Evolutionary conservation across 2,113 vertebrate genomes (phyloP).

Genomic region (Tupaia tana): DNA sequence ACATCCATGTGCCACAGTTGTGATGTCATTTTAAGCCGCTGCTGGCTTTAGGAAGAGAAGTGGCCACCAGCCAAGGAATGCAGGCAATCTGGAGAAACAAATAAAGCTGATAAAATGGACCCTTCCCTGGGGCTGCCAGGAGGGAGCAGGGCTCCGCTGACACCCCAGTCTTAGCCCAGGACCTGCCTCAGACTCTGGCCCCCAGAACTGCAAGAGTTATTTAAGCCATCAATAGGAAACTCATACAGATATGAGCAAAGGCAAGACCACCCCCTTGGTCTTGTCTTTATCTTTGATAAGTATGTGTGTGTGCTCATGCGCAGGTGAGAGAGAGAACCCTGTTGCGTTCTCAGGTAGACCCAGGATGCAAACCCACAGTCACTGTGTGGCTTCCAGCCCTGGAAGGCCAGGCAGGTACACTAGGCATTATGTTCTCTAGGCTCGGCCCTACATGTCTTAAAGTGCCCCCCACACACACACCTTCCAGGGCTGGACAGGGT

Average conservation of each 20-base stretch:
- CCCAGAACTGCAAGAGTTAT: neutral
- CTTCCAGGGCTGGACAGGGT: neutral
- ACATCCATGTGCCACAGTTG: neutral
- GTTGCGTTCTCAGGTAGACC: too few relatives aligned
- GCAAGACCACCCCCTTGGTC: too few relatives aligned
- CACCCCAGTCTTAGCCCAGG: neutral
- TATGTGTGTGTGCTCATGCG: too few relatives aligned
- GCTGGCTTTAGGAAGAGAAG: neutral
- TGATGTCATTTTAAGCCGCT: neutral
- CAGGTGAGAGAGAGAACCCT: too few relatives aligned
- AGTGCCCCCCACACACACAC: neutral
- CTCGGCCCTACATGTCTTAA: neutral
- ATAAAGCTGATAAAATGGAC: neutral
- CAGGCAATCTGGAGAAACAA: neutral
- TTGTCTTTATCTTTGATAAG: too few relatives aligned
- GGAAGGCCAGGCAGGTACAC: too few relatives aligned
- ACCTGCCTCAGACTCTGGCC: neutral
- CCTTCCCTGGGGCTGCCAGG: neutral
- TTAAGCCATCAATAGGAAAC: neutral
- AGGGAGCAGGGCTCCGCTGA: neutral
- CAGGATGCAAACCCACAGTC: too few relatives aligned
- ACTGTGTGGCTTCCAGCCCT: too few relatives aligned
- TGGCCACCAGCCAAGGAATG: neutral
- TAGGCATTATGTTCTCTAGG: too few relatives aligned
- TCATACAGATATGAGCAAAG: neutral